Conservation (phyloP, 2,888 invertebrate species). For the Augiades crinisus region DNA sequence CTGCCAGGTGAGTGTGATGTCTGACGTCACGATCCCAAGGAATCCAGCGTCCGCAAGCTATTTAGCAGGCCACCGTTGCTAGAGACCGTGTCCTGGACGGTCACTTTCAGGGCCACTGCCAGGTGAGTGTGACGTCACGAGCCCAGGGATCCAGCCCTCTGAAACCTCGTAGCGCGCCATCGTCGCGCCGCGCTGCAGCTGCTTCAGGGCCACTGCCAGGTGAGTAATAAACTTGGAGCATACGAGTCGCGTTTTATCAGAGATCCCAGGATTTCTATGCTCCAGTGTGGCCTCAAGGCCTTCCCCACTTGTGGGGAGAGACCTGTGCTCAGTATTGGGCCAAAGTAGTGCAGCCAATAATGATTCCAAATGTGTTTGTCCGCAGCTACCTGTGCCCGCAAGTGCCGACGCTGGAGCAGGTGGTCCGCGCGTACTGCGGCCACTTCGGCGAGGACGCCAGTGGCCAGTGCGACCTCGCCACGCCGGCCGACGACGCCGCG, state of each 20-base stretch:
- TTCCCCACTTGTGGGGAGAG: no score
- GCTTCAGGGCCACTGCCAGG: no score
- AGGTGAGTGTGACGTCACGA: no score
- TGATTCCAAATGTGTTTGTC: neutral
- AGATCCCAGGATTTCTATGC: no score
- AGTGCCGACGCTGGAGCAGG: conserved; percentile 85
- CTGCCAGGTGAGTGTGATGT: no score
- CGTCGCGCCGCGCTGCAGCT: conserved; percentile 86
- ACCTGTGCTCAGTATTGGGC: no score
- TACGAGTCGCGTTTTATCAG: no score
- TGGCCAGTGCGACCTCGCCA: conserved; percentile 42
- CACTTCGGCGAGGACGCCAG: conserved; percentile 68
- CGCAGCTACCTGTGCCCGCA: conserved; percentile 86
- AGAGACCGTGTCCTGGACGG: conserved; percentile 88
- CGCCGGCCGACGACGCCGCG: conserved; percentile 52
- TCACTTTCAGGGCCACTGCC: conserved; percentile 88
- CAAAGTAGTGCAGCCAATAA: no score
- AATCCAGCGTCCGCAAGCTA: no score
- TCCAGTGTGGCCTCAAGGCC: no score
- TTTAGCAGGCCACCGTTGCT: no score
- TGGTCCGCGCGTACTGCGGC: conserved; percentile 86
- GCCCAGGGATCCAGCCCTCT: conserved; percentile 81
- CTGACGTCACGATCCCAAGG: conserved; percentile 83
- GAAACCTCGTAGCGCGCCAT: conserved; percentile 81
- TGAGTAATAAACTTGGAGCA: no score